These are phyloP conservation scores for Paralinhomoeus sp. DNA, from an alignment of 2,888 invertebrate genomes.

Conservation along the genomic window DNA sequence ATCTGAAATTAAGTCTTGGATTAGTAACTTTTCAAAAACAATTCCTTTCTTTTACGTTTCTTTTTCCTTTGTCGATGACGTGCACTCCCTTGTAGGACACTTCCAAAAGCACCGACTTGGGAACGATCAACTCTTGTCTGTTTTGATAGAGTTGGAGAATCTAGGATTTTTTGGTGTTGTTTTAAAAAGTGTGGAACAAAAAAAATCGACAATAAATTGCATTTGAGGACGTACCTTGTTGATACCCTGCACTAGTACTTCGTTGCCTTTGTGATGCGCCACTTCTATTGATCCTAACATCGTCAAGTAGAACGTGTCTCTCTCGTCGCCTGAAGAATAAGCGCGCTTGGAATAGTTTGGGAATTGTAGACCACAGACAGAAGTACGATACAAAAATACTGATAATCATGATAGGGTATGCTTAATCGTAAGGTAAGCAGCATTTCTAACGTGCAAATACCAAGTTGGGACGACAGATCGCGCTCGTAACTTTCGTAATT, in stretches of 20 bases:
- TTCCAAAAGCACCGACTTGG: slow-evolving; percentile 24
- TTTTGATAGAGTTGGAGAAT: slow-evolving; percentile 20
- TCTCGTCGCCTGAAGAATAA: slow-evolving; percentile 10
- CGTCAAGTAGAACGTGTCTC: slow-evolving; percentile 38
- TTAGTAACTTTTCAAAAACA: neutral
- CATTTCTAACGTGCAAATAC: too few species aligned
- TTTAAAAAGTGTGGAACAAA: neutral
- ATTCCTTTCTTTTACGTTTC: slow-evolving; percentile 12
- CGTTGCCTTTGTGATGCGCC: slow-evolving; percentile 81
- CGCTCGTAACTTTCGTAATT: too few species aligned
- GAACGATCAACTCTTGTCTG: slow-evolving; percentile 22
- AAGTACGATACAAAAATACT: too few species aligned
- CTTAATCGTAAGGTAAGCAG: too few species aligned
- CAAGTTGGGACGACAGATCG: too few species aligned
- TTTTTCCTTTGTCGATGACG: slow-evolving; percentile 21
- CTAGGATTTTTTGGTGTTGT: slow-evolving; percentile 9
- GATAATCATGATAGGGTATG: too few species aligned
- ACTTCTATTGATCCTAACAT: slow-evolving; percentile 93
- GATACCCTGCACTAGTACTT: slow-evolving; percentile 40
- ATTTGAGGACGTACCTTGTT: slow-evolving; percentile 17
- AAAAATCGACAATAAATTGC: neutral
- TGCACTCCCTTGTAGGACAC: slow-evolving; percentile 24
- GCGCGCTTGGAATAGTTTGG: too few species aligned
- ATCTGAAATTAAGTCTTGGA: slow-evolving; percentile 13
- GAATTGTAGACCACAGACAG: too few species aligned